Base-by-base conservation (phyloP, 1,140 invertebrate genomes). In the Papilio aristodemus region DNA sequence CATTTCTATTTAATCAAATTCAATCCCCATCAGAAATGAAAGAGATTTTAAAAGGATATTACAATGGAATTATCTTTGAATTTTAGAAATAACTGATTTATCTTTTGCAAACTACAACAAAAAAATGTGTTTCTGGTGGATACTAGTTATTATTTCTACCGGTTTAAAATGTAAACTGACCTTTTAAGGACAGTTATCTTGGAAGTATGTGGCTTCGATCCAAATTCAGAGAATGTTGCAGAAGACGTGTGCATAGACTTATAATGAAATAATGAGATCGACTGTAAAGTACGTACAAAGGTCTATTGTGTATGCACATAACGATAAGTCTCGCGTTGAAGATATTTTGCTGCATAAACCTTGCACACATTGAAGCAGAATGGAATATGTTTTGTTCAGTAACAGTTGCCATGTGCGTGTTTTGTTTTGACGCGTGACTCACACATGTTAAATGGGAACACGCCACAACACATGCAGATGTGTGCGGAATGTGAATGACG, bases 371-470 rank as follows among this genome's bases (percentile, higher is more conserved):
- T 4, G 39, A 13, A 50, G 22, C 10, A 54, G 17, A 19, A 32
- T 32, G 10, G n/a, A n/a, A n/a, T 54, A 22, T 54, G 8, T 54
- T 54, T n/a, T n/a, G n/a, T n/a, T 22, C 19, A 54, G 19, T 54
- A 63, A 62, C 58, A 69, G 13, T 68, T 54, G 58, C 27, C 11
- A 67, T 67, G 75, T 79, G 71, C 71, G 74, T 19, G 76, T 77
- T 73, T 72, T 82, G 80, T 82, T 84, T 80, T 84, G 82, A 79
- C 78, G 82, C 54, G 46, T 59, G 10, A 64, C 70, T 19, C 68
- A 68, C 69, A 72, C 71, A 54, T n/a, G n/a, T 38, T 22, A 22
- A 39, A 50, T 66, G 50, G 54, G 38, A 46, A 46, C 17, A 46
- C 11, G 62, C 38, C 63, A 70, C 27, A 32, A 70, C 38, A 25